Percentiles rank a stretch among this genome's conserved stretches.
Evolutionary conservation across 2,888 invertebrate genomes (phyloP).

Genomic region (Xylophagus ater): DNA sequence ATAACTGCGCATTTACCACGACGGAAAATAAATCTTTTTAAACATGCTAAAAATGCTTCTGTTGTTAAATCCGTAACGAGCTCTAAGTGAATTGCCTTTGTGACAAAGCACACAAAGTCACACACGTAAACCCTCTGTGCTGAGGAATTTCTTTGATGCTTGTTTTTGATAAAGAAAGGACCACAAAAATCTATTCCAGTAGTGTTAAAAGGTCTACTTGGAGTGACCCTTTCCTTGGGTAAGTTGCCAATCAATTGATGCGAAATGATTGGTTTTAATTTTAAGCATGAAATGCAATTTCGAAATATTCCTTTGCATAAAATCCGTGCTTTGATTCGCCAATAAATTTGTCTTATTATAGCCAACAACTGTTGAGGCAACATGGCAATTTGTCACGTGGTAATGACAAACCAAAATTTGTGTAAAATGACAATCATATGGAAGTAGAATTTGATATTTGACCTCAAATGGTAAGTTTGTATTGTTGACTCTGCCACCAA

Average conservation of each 20-base stretch:
- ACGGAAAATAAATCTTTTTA: background rate
- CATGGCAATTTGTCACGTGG: slow-evolving; percentile 3
- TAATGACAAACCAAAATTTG: background rate
- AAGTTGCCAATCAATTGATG: slow-evolving; percentile 5
- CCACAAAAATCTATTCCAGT: slow-evolving; percentile 10
- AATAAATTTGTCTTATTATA: background rate
- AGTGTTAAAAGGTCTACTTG: slow-evolving; percentile 1
- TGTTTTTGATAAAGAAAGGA: slow-evolving; percentile 15
- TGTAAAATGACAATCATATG: background rate
- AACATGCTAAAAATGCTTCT: background rate
- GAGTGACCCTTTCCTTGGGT: background rate
- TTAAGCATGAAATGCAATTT: slow-evolving; percentile 1
- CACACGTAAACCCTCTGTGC: background rate
- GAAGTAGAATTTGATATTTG: slow-evolving; percentile 3
- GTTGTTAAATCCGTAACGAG: background rate
- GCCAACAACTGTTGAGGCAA: background rate
- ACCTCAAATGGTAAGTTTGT: background rate
- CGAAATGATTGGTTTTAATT: background rate
- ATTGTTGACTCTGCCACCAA: background rate
- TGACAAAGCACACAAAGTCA: slow-evolving; percentile 2
- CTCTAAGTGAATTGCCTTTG: slow-evolving; percentile 1
- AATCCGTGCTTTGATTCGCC: background rate
- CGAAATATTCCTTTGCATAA: too few species aligned
- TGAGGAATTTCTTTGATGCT: slow-evolving; percentile 1
- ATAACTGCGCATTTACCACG: background rate